A percentile compares a stretch with the other conserved stretches of the same genome.
Conservation (phyloP, 2,888 invertebrate species). For the Bombylius discolor region DNA sequence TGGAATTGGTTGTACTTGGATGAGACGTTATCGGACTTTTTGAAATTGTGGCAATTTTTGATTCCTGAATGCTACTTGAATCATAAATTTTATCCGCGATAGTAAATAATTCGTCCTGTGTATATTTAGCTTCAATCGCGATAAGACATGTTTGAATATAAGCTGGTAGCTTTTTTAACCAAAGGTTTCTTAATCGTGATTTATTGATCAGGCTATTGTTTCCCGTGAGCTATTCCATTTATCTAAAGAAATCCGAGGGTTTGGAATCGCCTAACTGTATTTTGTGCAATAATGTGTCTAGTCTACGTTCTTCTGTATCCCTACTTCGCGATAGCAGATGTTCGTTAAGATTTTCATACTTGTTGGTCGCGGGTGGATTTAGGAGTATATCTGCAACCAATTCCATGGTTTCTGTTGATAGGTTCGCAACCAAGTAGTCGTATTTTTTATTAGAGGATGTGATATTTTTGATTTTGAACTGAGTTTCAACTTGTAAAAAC, state of each 20-base stretch:
- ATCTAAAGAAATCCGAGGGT: neutral
- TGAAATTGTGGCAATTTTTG: too few relatives aligned
- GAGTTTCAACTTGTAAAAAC: conserved; percentile 4
- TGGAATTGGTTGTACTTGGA: too few relatives aligned
- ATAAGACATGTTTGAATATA: too few relatives aligned
- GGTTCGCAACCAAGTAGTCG: neutral
- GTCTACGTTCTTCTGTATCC: conserved; percentile 1
- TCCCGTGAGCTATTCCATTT: neutral
- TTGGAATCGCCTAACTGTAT: neutral
- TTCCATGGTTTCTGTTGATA: conserved; percentile 1
- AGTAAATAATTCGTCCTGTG: neutral
- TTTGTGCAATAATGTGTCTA: too few relatives aligned
- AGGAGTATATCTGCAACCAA: conserved; percentile 1
- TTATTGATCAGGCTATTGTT: neutral
- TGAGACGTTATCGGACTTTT: too few relatives aligned
- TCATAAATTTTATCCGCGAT: conserved; percentile 4
- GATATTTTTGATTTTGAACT: neutral
- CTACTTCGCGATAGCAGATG: neutral
- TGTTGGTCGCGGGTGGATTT: neutral
- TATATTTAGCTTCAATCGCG: neutral
- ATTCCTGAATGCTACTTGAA: neutral
- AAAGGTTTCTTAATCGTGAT: neutral
- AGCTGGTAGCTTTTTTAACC: neutral
- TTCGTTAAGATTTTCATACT: conserved; percentile 3
- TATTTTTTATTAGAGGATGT: conserved; percentile 2